phyloP scores from a whole-genome alignment of 2,113 vertebrate species.

The Percina caprodes region DNA sequence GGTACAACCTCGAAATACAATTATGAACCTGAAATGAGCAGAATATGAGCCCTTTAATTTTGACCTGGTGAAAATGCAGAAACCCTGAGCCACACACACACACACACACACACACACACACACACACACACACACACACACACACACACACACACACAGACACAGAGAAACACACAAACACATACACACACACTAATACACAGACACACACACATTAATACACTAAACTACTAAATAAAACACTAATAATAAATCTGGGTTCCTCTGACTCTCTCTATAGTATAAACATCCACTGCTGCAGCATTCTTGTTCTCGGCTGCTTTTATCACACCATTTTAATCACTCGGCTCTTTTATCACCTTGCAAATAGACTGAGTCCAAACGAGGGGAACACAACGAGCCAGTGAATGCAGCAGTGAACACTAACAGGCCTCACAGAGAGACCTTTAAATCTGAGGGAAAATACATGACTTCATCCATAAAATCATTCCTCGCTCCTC shows the following conservation, averaged over 20 bases:
- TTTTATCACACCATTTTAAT: constrained; percentile 68
- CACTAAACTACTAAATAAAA: too few relatives aligned
- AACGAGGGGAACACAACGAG: constrained; percentile 35
- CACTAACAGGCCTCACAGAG: constrained; percentile 47
- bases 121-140: too few relatives aligned
- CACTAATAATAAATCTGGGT: constrained; percentile 17
- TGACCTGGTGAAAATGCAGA: too few relatives aligned
- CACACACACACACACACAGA: too few relatives aligned
- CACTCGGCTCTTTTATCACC: constrained; percentile 62
- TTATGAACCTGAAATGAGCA: too few relatives aligned
- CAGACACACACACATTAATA: too few relatives aligned
- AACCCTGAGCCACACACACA: too few relatives aligned
- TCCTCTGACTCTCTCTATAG: constrained; percentile 15
- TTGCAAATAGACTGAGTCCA: constrained; percentile 53
- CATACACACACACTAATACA: too few relatives aligned
- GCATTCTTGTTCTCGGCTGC: constrained; percentile 24
- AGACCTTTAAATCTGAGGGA: constrained; percentile 68
- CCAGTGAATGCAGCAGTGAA: constrained; percentile 19
- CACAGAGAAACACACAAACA: too few relatives aligned
- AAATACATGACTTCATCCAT: constrained; percentile 72
- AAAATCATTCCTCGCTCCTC: constrained; percentile 61
- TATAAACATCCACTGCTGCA: constrained; percentile 44
- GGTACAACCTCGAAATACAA: too few relatives aligned
- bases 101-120: too few relatives aligned
- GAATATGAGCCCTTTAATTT: too few relatives aligned